Conservation (phyloP, 2,888 invertebrate genomes). For the Xestia rhomboidea region DNA sequence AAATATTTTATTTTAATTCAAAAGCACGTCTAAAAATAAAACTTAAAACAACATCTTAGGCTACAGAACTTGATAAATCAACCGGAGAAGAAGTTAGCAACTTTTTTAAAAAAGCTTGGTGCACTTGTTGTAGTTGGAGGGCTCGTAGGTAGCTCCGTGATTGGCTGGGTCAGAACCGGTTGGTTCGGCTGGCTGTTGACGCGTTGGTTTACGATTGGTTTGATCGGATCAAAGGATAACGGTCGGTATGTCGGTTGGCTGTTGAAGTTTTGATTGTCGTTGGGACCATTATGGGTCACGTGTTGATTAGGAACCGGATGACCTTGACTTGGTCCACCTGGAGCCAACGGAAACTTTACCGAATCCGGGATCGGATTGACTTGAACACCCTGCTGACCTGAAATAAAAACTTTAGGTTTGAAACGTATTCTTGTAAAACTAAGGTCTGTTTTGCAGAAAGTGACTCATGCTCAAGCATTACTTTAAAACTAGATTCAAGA, state of each 20-base stretch:
- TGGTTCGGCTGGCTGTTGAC: neutral
- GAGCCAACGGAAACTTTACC: neutral
- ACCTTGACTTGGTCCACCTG: neutral
- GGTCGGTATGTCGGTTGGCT: neutral
- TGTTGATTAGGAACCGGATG: neutral
- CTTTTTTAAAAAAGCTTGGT: neutral
- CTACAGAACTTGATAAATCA: neutral
- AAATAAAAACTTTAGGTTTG: slow-evolving; percentile 3
- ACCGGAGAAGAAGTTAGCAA: neutral
- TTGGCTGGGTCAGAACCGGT: neutral
- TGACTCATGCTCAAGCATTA: neutral
- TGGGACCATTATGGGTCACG: neutral
- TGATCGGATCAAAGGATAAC: slow-evolving; percentile 12
- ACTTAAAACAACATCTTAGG: neutral
- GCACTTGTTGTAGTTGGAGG: slow-evolving; percentile 1
- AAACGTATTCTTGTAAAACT: neutral
- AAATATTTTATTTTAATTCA: neutral
- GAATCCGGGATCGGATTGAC: neutral
- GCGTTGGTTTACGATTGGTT: neutral
- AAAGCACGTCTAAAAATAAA: neutral
- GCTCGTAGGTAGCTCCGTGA: neutral
- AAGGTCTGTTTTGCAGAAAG: neutral
- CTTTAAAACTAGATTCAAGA: neutral
- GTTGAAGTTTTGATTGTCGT: neutral
- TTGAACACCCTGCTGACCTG: slow-evolving; percentile 20